phyloP scores from a whole-genome alignment of 2,113 vertebrate genomes.

The Mohoua ochrocephala region DNA sequence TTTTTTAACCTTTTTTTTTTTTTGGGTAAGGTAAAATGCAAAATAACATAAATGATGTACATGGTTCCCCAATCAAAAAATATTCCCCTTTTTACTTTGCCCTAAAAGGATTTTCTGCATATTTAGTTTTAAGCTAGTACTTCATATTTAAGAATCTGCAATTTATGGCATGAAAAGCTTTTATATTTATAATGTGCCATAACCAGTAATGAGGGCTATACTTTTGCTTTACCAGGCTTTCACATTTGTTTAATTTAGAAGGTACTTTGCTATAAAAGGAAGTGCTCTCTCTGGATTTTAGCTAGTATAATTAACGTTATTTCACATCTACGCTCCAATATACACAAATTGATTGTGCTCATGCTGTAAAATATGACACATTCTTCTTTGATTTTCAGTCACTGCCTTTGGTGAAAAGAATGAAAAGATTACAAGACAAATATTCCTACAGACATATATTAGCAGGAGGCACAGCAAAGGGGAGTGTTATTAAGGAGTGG shows the following conservation, averaged over 20 bases:
- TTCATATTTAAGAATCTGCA: conserved; percentile 50
- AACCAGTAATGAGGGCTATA: conserved; percentile 48
- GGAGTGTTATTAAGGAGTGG: not conserved
- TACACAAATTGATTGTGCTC: conserved; percentile 54
- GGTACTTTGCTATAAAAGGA: conserved; percentile 62
- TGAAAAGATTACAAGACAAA: conserved; percentile 33
- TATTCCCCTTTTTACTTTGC: not conserved
- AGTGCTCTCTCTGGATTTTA: conserved; percentile 55
- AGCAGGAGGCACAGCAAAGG: not conserved
- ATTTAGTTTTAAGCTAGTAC: conserved; percentile 41
- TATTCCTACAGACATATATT: conserved; percentile 5
- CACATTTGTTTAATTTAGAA: conserved; percentile 67
- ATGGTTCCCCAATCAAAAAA: not conserved
- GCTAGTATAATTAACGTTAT: conserved; percentile 52
- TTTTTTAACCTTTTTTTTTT: not conserved
- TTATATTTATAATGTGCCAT: conserved; percentile 58
- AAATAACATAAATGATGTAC: not conserved
- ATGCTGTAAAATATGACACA: not conserved
- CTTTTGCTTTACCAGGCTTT: conserved; percentile 46
- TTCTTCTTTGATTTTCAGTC: conserved; percentile 29
- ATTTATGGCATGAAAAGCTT: conserved; percentile 62
- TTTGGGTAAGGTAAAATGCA: not conserved
- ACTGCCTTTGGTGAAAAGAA: conserved; percentile 28
- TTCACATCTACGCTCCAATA: conserved; percentile 40
- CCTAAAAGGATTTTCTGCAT: conserved; percentile 47